Conservation (phyloP, 2,888 invertebrate genomes). For the Sepioteuthis lessoniana region DNA sequence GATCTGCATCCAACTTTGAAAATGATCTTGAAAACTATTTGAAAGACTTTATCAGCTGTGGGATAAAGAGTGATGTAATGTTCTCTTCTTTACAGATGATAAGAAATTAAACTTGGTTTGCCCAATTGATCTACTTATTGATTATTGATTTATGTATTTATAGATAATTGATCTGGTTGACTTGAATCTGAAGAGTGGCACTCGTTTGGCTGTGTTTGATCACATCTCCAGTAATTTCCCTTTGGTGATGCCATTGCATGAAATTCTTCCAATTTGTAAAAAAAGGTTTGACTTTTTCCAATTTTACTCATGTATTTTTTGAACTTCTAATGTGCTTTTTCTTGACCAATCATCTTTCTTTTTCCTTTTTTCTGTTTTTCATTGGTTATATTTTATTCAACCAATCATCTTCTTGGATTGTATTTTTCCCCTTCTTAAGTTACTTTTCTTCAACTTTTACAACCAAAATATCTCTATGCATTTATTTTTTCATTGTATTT, state of each 20-base stretch:
- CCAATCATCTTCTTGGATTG: no score
- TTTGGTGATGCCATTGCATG: constrained; percentile 69
- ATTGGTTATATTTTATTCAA: background rate
- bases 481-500: no score
- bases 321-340: background rate
- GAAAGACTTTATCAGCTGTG: no score
- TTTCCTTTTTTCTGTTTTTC: background rate
- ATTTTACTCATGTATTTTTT: background rate
- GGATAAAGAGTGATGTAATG: no score
- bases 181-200: constrained; percentile 56
- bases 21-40: no score
- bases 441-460: no score
- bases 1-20: no score
- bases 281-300: constrained; percentile 58
- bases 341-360: background rate
- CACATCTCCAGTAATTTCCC: constrained; percentile 74
- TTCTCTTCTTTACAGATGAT: no score
- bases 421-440: background rate
- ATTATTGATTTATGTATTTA: constrained; percentile 39
- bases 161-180: constrained; percentile 63
- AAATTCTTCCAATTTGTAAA: constrained; percentile 68
- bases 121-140: no score
- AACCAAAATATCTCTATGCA: background rate
- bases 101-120: background rate
- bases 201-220: constrained; percentile 71